These are phyloP conservation scores for Nemopilema nomurai DNA, from an alignment of 30 jellyfish, hydroid and myxozoan genomes.

Conservation along the genomic window DNA sequence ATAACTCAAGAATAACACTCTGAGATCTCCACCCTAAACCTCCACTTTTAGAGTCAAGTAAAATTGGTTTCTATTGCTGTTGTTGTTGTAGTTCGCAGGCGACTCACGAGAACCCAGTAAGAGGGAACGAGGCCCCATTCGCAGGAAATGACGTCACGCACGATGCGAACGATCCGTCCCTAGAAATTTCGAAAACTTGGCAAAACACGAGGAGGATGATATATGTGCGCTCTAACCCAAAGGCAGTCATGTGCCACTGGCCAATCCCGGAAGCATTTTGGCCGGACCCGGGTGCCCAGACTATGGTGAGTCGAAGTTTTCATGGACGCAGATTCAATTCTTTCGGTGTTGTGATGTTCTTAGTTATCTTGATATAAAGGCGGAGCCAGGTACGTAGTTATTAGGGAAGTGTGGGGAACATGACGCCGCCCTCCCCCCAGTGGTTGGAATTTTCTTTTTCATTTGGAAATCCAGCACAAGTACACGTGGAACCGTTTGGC, in stretches of 20 bases:
- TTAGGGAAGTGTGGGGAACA: too few relatives aligned
- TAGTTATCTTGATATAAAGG: too few relatives aligned
- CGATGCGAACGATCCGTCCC: constrained; percentile 57
- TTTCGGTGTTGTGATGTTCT: too few relatives aligned
- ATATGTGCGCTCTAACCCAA: constrained; percentile 82
- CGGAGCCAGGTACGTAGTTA: too few relatives aligned
- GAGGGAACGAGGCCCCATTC: constrained; percentile 91
- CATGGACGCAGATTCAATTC: background rate
- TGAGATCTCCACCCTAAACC: too few relatives aligned
- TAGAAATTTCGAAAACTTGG: constrained; percentile 85
- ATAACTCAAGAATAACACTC: too few relatives aligned
- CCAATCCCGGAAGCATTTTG: constrained; percentile 99
- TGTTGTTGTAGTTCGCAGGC: constrained; percentile 51
- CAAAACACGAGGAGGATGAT: constrained; percentile 90
- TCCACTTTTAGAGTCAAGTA: too few relatives aligned
- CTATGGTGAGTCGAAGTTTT: constrained; percentile 53
- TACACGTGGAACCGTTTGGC: too few relatives aligned
- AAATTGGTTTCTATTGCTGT: too few relatives aligned
- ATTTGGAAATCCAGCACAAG: too few relatives aligned
- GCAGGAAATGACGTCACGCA: constrained; percentile 3
- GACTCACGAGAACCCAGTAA: constrained; percentile 81
- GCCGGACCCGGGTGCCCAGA: constrained; percentile 95
- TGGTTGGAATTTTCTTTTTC: too few relatives aligned
- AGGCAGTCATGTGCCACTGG: constrained; percentile 98
- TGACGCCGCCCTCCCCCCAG: too few relatives aligned